Evolutionary conservation across 1,140 invertebrate genomes (phyloP).

Genomic region (Lamellibrachia luymesi): DNA sequence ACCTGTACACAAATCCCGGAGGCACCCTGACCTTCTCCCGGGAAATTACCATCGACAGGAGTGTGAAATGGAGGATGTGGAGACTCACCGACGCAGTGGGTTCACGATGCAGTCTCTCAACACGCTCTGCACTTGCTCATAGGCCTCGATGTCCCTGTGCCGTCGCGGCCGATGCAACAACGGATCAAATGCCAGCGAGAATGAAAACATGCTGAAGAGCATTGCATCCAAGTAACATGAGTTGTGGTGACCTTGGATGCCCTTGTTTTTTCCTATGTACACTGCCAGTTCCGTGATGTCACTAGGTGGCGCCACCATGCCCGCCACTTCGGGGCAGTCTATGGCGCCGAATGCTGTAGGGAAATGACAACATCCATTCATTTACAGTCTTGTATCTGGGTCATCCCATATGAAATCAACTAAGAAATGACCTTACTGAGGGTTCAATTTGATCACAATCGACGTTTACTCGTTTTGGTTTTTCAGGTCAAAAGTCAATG

Average conservation of each 20-base stretch:
- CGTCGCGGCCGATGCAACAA: slow-evolving; percentile 74
- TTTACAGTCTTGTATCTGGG: neutral
- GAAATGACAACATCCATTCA: slow-evolving; percentile 7
- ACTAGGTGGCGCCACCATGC: slow-evolving; percentile 67
- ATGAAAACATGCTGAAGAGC: slow-evolving; percentile 94
- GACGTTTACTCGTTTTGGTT: too few relatives aligned
- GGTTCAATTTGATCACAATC: too few relatives aligned
- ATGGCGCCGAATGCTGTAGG: slow-evolving; percentile 59
- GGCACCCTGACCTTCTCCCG: too few relatives aligned
- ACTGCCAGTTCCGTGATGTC: slow-evolving; percentile 27
- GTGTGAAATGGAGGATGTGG: neutral
- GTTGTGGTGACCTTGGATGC: slow-evolving; percentile 97
- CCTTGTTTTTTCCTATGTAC: slow-evolving; percentile 60
- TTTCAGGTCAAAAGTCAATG: too few relatives aligned
- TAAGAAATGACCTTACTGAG: too few relatives aligned
- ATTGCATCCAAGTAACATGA: slow-evolving; percentile 97
- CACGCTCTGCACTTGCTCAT: slow-evolving; percentile 82
- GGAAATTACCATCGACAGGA: too few relatives aligned
- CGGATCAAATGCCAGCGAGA: slow-evolving; percentile 90
- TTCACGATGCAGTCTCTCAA: slow-evolving; percentile 94
- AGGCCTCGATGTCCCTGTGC: slow-evolving; percentile 76
- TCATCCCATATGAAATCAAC: too few relatives aligned
- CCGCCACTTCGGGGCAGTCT: slow-evolving; percentile 75
- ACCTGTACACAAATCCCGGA: too few relatives aligned
- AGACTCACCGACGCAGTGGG: slow-evolving; percentile 72